Evolutionary conservation across 2,888 invertebrate species (phyloP).

Genomic region (Acholoe squamosa): DNA sequence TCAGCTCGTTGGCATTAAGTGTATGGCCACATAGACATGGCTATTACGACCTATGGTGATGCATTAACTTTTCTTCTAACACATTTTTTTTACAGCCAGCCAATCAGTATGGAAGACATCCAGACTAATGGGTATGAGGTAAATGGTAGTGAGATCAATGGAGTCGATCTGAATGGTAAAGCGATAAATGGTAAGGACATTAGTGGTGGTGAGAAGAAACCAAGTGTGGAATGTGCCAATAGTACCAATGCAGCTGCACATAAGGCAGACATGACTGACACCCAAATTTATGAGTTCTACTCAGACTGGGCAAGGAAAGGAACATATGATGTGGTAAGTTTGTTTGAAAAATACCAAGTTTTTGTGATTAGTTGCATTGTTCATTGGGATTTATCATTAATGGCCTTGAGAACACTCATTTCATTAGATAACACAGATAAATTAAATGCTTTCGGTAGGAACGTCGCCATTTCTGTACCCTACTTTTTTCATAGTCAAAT

Average conservation of each 20-base stretch:
- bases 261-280: neutral
- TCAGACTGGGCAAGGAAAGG: constrained; percentile 78
- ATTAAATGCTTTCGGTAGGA: neutral
- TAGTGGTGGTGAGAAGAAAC: too few relatives aligned
- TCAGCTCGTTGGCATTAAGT: too few relatives aligned
- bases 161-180: too few relatives aligned
- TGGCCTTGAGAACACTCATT: neutral
- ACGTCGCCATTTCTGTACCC: neutral
- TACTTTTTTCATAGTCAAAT: constrained; percentile 53
- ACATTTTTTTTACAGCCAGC: too few relatives aligned
- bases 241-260: neutral
- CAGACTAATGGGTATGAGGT: too few relatives aligned
- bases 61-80: too few relatives aligned
- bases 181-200: too few relatives aligned
- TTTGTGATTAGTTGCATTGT: constrained; percentile 64
- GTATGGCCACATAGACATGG: too few relatives aligned
- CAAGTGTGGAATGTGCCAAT: neutral
- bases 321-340: constrained; percentile 67
- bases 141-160: too few relatives aligned
- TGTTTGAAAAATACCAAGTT: neutral
- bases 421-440: neutral
- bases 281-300: constrained; percentile 80
- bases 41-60: too few relatives aligned
- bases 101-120: too few relatives aligned
- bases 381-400: neutral